These are phyloP conservation scores for Chloromyia formosa DNA, from an alignment of 2,888 invertebrate species.

Conservation along the genomic window DNA sequence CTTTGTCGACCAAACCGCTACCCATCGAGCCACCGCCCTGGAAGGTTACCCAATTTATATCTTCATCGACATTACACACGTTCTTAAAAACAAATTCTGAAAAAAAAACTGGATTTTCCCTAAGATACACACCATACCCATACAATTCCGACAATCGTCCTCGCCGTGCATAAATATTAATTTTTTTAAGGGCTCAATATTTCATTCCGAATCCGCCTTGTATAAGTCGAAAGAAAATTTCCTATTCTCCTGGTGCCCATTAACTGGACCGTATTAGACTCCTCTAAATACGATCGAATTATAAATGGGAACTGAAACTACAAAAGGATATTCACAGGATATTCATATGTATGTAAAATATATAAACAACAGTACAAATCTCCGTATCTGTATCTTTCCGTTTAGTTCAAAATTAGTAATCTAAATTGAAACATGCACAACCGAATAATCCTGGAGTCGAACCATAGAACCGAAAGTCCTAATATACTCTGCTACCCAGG, in stretches of 20 bases:
- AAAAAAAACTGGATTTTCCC: too few relatives aligned
- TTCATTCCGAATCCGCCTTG: neutral
- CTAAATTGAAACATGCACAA: constrained; percentile 1
- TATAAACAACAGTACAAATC: too few relatives aligned
- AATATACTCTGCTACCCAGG: too few relatives aligned
- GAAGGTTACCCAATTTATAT: too few relatives aligned
- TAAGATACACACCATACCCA: too few relatives aligned
- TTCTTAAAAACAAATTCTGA: too few relatives aligned
- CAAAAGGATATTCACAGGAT: neutral
- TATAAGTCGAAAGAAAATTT: neutral
- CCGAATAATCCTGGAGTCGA: neutral
- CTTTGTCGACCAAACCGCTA: too few relatives aligned
- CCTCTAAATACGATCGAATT: constrained; percentile 21
- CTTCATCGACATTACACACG: too few relatives aligned
- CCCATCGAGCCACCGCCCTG: too few relatives aligned
- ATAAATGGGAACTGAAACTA: constrained; percentile 6
- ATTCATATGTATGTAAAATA: too few relatives aligned
- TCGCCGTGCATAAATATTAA: neutral
- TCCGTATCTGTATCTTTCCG: neutral
- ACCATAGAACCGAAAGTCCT: neutral
- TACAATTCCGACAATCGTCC: too few relatives aligned
- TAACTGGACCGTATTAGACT: constrained; percentile 1
- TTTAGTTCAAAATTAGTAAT: neutral
- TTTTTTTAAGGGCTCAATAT: neutral
- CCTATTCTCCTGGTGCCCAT: constrained; percentile 5